phyloP scores from a whole-genome alignment of 2,113 vertebrate genomes.

The Pristiophorus japonicus region DNA sequence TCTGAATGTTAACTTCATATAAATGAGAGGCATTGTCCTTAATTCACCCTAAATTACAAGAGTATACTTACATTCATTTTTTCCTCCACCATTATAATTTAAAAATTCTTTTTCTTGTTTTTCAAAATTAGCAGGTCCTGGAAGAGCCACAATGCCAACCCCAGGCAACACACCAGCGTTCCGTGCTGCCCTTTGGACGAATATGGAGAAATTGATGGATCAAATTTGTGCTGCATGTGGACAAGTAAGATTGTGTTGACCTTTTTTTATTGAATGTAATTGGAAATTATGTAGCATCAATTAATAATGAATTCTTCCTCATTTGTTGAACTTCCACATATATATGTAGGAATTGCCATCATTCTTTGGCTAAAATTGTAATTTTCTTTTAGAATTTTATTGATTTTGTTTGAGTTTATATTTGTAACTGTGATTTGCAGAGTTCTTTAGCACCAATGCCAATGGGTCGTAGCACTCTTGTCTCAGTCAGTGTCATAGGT shows the following conservation, averaged over 20 bases:
- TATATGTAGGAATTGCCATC: not conserved
- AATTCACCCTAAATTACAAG: not conserved
- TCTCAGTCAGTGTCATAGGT: too few relatives aligned
- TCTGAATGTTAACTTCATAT: not conserved
- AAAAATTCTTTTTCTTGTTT: constrained; percentile 38
- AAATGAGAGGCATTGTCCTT: not conserved
- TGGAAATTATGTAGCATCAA: not conserved
- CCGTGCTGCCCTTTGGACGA: constrained; percentile 92
- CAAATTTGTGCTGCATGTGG: constrained; percentile 84
- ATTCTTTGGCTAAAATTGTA: not conserved
- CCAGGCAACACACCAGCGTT: constrained; percentile 88
- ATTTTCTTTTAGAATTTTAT: too few relatives aligned
- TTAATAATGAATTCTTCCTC: not conserved
- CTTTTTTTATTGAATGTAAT: not conserved
- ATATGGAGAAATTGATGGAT: constrained; percentile 95
- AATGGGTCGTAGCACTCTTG: not conserved
- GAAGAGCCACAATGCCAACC: constrained; percentile 83
- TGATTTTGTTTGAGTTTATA: not conserved
- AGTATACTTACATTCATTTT: not conserved
- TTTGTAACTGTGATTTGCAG: not conserved
- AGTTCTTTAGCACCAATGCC: not conserved
- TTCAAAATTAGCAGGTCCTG: constrained; percentile 69
- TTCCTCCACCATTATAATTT: not conserved
- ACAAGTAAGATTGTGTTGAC: constrained; percentile 56
- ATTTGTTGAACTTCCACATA: not conserved